These are phyloP conservation scores for Chaetodon trifascialis DNA, from an alignment of 2,113 vertebrate species.

Conservation along the genomic window DNA sequence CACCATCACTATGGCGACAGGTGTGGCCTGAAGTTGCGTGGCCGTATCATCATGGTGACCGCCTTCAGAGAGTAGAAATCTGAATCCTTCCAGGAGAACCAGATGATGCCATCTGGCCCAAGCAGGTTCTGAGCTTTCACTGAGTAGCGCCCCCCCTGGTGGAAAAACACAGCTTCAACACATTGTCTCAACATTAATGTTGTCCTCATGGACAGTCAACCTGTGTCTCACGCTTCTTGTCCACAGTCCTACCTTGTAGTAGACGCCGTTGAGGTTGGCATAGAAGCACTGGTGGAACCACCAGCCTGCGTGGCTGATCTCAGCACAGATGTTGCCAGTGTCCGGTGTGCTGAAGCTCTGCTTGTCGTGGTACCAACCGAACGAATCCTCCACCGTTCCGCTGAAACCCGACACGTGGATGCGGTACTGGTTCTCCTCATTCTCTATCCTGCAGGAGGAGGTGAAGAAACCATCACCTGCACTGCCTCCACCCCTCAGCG, in stretches of 20 bases:
- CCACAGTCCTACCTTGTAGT: slow-evolving; percentile 84
- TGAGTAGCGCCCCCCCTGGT: slow-evolving; percentile 86
- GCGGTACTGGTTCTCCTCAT: slow-evolving; percentile 83
- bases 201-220: too few species aligned
- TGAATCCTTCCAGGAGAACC: slow-evolving; percentile 90
- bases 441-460: slow-evolving; percentile 81
- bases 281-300: slow-evolving; percentile 93
- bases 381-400: slow-evolving; percentile 88
- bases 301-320: slow-evolving; percentile 90
- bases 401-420: slow-evolving; percentile 88
- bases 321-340: slow-evolving; percentile 86
- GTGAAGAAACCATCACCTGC: not conserved
- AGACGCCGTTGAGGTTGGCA: slow-evolving; percentile 90
- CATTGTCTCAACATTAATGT: too few species aligned
- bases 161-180: not conserved
- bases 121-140: slow-evolving; percentile 79
- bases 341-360: slow-evolving; percentile 89
- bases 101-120: slow-evolving; percentile 87
- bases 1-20: slow-evolving; percentile 74
- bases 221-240: not conserved
- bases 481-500: not conserved
- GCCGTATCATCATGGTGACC: slow-evolving; percentile 90
- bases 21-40: slow-evolving; percentile 81
- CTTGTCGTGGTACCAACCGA: slow-evolving; percentile 90
- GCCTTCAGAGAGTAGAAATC: slow-evolving; percentile 89